Percentiles rank a stretch among this genome's conserved stretches.
phyloP scores from a whole-genome alignment of 2,113 vertebrate genomes.

The Ailurus styani region DNA sequence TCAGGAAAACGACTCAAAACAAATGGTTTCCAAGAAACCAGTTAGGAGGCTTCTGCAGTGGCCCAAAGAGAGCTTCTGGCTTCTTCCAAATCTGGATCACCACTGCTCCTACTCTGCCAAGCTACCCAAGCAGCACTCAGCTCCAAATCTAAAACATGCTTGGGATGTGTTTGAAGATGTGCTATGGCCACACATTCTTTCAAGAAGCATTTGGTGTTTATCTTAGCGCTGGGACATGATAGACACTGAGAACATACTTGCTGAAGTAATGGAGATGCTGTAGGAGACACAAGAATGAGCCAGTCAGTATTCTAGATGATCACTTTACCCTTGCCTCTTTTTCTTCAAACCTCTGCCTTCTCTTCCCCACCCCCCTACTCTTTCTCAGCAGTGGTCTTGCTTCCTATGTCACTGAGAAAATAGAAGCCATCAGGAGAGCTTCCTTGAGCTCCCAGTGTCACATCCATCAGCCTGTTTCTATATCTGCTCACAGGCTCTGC shows the following conservation, averaged over 20 bases:
- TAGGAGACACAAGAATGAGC: neutral
- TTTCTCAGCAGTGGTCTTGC: neutral
- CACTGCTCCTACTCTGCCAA: neutral
- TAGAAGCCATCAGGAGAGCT: neutral
- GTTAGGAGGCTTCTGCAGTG: neutral
- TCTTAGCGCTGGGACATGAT: neutral
- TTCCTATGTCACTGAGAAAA: neutral
- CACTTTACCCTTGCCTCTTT: neutral
- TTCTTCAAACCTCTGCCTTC: neutral
- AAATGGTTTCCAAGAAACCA: neutral
- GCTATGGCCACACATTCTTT: neutral
- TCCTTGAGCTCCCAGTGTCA: neutral
- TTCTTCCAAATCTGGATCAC: neutral
- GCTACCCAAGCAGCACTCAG: neutral
- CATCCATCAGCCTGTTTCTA: neutral
- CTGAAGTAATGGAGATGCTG: neutral
- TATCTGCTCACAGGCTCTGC: neutral
- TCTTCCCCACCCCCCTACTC: neutral
- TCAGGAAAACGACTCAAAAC: constrained; percentile 5
- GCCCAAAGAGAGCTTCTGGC: neutral
- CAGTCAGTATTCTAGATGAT: neutral
- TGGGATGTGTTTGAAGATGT: neutral
- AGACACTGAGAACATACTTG: neutral
- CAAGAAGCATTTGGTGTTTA: neutral
- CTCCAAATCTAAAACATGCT: neutral